Conservation (phyloP, 2,113 vertebrate genomes). For the Xiphophorus maculatus region DNA sequence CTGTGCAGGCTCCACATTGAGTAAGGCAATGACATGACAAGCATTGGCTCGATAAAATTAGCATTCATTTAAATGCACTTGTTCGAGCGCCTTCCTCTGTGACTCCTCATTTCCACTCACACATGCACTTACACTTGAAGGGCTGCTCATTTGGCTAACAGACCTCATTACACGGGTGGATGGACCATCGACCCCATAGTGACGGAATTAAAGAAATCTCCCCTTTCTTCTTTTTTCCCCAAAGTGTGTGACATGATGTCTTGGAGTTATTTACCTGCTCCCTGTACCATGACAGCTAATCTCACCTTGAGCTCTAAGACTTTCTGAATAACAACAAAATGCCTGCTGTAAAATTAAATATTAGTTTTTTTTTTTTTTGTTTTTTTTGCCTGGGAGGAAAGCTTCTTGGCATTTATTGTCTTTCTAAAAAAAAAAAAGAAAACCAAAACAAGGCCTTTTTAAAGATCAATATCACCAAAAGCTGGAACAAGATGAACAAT, state of each 20-base stretch:
- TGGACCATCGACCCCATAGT: constrained; percentile 70
- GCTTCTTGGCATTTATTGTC: background rate
- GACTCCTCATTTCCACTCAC: constrained; percentile 23
- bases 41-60: constrained; percentile 1
- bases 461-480: background rate
- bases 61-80: constrained; percentile 36
- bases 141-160: constrained; percentile 75
- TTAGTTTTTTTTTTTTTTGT: background rate
- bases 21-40: constrained; percentile 18
- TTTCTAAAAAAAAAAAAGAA: background rate
- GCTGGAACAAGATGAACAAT: background rate
- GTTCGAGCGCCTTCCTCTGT: constrained; percentile 24
- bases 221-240: constrained; percentile 53
- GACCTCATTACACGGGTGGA: constrained; percentile 79
- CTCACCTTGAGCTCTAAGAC: constrained; percentile 55
- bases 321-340: constrained; percentile 12
- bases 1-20: constrained; percentile 23
- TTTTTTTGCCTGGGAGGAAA: background rate
- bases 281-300: constrained; percentile 64
- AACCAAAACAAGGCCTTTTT: background rate
- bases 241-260: constrained; percentile 64
- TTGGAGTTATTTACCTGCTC: constrained; percentile 70
- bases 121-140: constrained; percentile 54
- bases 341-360: constrained; percentile 27
- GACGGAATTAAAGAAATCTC: constrained; percentile 70